Evolutionary conservation across 1,140 invertebrate genomes (phyloP).

Genomic region (Drosophila sechellia): DNA sequence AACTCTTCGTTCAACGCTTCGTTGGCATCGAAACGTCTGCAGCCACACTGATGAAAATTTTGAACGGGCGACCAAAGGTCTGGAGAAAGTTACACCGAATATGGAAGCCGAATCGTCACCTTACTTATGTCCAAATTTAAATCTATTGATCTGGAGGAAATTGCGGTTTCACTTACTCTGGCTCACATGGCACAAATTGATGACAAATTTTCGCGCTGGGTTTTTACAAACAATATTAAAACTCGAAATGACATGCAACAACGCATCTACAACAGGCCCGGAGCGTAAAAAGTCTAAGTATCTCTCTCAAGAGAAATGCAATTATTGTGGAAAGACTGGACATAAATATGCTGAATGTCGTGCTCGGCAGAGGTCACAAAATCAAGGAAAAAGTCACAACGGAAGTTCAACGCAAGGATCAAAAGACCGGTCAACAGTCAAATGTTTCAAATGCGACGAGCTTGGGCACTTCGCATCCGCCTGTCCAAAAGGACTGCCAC

Average conservation of each 20-base stretch:
- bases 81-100: neutral
- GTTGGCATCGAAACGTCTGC: neutral
- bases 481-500: neutral
- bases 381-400: neutral
- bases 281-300: no score
- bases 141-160: neutral
- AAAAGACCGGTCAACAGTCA: neutral
- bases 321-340: neutral
- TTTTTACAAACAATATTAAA: no score
- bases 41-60: neutral
- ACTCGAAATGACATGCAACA: no score
- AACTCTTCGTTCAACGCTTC: no score
- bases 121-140: neutral
- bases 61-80: neutral
- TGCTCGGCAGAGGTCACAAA: neutral
- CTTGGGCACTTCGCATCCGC: neutral
- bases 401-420: neutral
- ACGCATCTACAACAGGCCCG: neutral
- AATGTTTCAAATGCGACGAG: neutral
- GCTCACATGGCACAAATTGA: neutral
- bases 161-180: neutral
- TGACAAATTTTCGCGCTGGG: no score
- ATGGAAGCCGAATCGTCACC: neutral
- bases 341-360: neutral
- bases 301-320: no score